Evolutionary conservation across 1,140 invertebrate species (phyloP), one percentile per base, ranked within the genome.

Genomic region (Sipha flava): DNA sequence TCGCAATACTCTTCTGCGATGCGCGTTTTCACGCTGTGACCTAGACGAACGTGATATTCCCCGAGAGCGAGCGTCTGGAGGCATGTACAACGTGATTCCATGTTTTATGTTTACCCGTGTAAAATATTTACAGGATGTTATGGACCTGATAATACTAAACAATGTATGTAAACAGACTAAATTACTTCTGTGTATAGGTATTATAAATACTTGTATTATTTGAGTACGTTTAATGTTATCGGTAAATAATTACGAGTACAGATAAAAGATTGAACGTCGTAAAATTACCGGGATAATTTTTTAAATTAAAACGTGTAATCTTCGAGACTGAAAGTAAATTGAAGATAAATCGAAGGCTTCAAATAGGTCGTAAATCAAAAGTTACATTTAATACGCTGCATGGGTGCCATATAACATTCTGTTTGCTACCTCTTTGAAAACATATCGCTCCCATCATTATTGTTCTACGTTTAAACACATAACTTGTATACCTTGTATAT

Each of bases 231-330:
- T 23, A 37, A 40, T 12, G 18, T 66, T 66, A 66, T 66, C 62
- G 4, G 9, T 37, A 4, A 12, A 37, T 40, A 40, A 23, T 40
- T 40, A 21, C n/a, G 3, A 40, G n/a, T 37, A 34, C 62, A 66
- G 62, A 66, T 66, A 66, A 59, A 59, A 26, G 29, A 31, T 59
- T 37, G 62, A 66, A 16, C 29, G 34, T 66, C 34, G 31, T 66
- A 66, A 66, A 66, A 66, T 66, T 66, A 66, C 34, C n/a, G 14
- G 23, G 34, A n/a, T n/a, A n/a, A n/a, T 59, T 59, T 59, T 59
- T 31, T 2, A 29, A 16, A 66, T 40, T n/a, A 66, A 62, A 66
- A 66, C 62, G 34, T 14, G n/a, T 37, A 66, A 66, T 66, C 62
- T 66, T 66, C 1, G 23, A 40, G 34, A 66, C 62, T 2, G 21